Conservation (phyloP, 2,113 vertebrate genomes). For the Mesembrinibis cayennensis region DNA sequence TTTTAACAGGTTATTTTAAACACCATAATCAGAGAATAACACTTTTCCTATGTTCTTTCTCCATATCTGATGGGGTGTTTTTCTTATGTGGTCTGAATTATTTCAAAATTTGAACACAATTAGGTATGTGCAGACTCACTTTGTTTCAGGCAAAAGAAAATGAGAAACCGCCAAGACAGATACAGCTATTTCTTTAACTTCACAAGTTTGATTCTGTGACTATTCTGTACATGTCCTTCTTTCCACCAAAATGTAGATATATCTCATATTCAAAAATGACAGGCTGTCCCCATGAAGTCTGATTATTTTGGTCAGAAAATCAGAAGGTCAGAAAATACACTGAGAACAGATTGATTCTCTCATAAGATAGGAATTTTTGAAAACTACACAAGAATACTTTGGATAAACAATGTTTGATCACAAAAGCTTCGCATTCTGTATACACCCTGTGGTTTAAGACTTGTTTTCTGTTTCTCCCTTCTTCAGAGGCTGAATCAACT, state of each 20-base stretch:
- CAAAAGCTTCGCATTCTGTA: background rate
- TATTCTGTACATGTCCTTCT: background rate
- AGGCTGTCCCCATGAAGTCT: background rate
- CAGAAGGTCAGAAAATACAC: background rate
- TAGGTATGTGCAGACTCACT: background rate
- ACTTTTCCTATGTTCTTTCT: background rate
- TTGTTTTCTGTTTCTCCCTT: background rate
- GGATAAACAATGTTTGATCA: background rate
- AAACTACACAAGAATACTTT: background rate
- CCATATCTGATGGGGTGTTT: background rate
- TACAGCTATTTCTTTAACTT: background rate
- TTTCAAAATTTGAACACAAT: background rate
- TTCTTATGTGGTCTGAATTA: background rate
- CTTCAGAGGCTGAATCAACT: background rate
- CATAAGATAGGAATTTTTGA: background rate
- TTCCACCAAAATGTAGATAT: background rate
- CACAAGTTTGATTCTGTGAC: background rate
- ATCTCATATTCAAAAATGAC: background rate
- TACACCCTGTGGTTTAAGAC: background rate
- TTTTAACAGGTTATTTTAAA: conserved; percentile 22
- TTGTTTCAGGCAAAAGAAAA: background rate
- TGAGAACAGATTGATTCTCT: background rate
- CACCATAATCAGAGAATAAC: background rate
- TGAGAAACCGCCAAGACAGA: background rate
- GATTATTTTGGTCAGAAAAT: background rate